These are phyloP conservation scores for Zosterops hypoxanthus DNA, from an alignment of 2,113 vertebrate genomes.

Conservation along the genomic window DNA sequence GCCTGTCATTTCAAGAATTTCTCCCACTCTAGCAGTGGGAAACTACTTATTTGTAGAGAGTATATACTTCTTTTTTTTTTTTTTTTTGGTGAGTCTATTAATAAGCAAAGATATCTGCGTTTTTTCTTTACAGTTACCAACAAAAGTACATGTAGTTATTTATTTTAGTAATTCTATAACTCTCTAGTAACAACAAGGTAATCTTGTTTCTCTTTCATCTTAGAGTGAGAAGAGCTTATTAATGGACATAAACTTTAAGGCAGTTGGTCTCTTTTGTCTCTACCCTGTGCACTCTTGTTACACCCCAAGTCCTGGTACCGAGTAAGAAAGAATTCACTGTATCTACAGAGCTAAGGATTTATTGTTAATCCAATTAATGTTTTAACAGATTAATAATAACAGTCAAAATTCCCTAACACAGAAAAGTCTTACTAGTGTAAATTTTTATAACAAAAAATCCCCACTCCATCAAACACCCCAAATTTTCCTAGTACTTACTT, in stretches of 20 bases:
- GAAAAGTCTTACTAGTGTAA: neutral
- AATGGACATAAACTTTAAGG: neutral
- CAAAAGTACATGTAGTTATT: neutral
- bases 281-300: neutral
- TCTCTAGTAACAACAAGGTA: neutral
- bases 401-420: neutral
- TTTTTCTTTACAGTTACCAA: neutral
- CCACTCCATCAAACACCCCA: neutral
- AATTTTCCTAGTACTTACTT: neutral
- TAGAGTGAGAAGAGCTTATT: neutral
- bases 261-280: neutral
- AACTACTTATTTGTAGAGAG: neutral
- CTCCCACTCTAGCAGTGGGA: neutral
- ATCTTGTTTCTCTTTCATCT: neutral
- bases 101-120: rapidly evolving
- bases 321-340: neutral
- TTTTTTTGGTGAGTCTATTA: neutral
- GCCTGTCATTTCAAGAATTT: neutral
- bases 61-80: neutral
- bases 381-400: neutral
- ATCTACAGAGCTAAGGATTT: neutral
- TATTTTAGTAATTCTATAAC: neutral
- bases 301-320: neutral
- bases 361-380: neutral
- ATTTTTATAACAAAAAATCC: neutral